Base-by-base conservation (phyloP, 2,888 invertebrate species). In the Chymomyza caudatula region DNA sequence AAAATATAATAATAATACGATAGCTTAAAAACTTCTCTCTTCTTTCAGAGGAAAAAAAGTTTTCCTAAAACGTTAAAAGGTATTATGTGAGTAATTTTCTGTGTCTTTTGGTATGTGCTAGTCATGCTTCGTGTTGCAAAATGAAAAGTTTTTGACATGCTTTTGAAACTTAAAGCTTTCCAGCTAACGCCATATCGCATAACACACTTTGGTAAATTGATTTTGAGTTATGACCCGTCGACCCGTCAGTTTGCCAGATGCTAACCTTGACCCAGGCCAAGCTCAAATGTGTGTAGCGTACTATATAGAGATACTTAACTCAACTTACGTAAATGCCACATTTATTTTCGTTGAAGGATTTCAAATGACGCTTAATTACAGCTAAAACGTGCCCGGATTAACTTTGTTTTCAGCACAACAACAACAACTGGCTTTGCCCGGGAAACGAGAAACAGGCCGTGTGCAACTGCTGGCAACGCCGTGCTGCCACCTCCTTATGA, bases 161-260 rank as follows among this genome's bases (percentile, higher is more conserved):
- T 61, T 72, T 69, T 60, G 67, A 65, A 76, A 73, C 61, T 76
- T 76, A 11, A 37, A 13, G 29, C 29, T 37, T 37, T 37, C 29
- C 29, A 11, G 29, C 2, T 37, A 37, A 25, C 25, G 25, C 25
- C 25, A 53, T 51, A n/a, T 29, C n/a, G 43, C 61, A 51, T 57
- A 63, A 37, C 29, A 54, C 52, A 44, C 17, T 47, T 47, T 47
- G 47, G 11, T 47, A 52, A 49, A 69, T 63, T 66, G 54, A 66
- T 52, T 58, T 76, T 60, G 25, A 54, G 60, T 56, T 19, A 15
- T 47, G 47, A 19, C 47, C 29, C 47, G 47, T 15, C 19, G 47
- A 19, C 47, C 29, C 47, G 47, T 15, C 19, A 17, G 47, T 47
- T 15, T n/a, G 6, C 17, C 19, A n/a, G 15, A 19, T 19, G 47